These are phyloP conservation scores for Drosophila emarginata DNA, from an alignment of 2,888 invertebrate genomes.

Conservation along the genomic window DNA sequence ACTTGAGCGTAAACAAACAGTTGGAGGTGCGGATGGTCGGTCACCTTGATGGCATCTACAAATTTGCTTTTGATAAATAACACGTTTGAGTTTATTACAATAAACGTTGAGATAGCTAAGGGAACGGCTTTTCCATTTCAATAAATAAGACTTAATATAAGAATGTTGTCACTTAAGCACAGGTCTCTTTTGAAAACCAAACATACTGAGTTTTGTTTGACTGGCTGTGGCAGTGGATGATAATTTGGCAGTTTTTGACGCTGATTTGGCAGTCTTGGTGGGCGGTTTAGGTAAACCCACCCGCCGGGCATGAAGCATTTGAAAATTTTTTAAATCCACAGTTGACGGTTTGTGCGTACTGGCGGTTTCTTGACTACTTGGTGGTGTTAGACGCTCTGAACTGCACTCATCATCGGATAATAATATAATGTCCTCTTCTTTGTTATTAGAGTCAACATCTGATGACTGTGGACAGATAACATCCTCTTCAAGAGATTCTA, in stretches of 20 bases:
- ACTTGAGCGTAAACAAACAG: slow-evolving; percentile 53
- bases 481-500: neutral
- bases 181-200: slow-evolving; percentile 87
- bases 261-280: slow-evolving; percentile 38
- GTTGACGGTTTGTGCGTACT: slow-evolving; percentile 7
- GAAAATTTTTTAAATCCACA: slow-evolving; percentile 17
- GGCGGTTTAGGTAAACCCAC: slow-evolving; percentile 63
- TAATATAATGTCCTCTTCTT: slow-evolving; percentile 35
- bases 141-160: slow-evolving; percentile 39
- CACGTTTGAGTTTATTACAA: slow-evolving; percentile 1
- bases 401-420: slow-evolving; percentile 54
- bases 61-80: slow-evolving; percentile 46
- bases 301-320: slow-evolving; percentile 39
- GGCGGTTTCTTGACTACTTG: slow-evolving; percentile 37
- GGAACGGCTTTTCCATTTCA: slow-evolving; percentile 13
- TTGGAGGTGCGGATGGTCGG: slow-evolving; percentile 7
- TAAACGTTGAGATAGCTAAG: slow-evolving; percentile 1
- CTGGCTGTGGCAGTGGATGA: slow-evolving; percentile 60
- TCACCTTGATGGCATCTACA: slow-evolving; percentile 49
- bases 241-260: slow-evolving; percentile 17
- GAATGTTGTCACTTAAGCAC: slow-evolving; percentile 65
- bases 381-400: slow-evolving; percentile 19
- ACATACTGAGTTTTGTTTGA: slow-evolving; percentile 86
- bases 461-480: neutral
- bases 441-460: slow-evolving; percentile 23